These are phyloP conservation scores for Ceramica pisi DNA, from an alignment of 2,888 invertebrate species.

Conservation along the genomic window DNA sequence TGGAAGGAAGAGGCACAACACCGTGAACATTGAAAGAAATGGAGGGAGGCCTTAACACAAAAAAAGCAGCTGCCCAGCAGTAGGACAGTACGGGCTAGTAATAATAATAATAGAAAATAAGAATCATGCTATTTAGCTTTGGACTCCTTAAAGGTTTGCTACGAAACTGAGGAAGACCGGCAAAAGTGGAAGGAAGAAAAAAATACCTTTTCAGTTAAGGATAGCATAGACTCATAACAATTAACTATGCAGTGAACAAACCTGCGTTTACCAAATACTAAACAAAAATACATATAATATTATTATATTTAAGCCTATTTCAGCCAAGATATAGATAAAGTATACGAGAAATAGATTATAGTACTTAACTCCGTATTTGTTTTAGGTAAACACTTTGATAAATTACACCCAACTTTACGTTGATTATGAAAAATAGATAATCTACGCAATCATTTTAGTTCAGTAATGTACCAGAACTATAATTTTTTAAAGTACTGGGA, in stretches of 20 bases:
- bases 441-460: slow-evolving; percentile 43
- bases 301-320: slow-evolving; percentile 17
- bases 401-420: slow-evolving; percentile 41
- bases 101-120: too few species aligned
- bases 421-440: slow-evolving; percentile 60
- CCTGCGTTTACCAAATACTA: neutral
- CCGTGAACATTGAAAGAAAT: too few species aligned
- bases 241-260: neutral
- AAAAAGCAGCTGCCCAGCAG: too few species aligned
- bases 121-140: neutral
- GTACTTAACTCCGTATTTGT: slow-evolving; percentile 40
- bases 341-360: slow-evolving; percentile 28
- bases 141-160: neutral
- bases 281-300: slow-evolving; percentile 22
- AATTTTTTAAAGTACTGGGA: slow-evolving; percentile 57
- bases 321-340: slow-evolving; percentile 15
- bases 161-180: neutral
- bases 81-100: too few species aligned
- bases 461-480: slow-evolving; percentile 32
- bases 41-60: too few species aligned
- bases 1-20: too few species aligned
- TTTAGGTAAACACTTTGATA: slow-evolving; percentile 54
- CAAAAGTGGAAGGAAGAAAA: neutral
- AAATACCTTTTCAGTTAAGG: neutral
- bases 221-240: neutral